Evolutionary conservation across 2,797 vertebrate genomes (phyloP).

Genomic region (Amblyraja radiata): DNA sequence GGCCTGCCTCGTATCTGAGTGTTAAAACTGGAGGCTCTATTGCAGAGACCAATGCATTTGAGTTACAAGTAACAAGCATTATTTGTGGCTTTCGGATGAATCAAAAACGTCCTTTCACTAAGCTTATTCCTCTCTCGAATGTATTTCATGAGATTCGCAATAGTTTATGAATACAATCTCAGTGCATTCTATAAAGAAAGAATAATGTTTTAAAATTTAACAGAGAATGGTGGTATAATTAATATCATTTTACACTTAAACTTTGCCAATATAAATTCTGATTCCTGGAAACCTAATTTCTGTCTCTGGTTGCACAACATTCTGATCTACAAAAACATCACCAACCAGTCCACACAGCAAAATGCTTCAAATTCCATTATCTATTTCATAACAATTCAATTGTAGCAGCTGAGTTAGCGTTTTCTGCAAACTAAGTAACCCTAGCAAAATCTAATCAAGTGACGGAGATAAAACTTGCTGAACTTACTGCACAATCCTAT

Average conservation of each 20-base stretch:
- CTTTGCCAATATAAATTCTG: constrained; percentile 44
- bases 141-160: background rate
- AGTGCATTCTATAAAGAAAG: background rate
- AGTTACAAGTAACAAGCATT: background rate
- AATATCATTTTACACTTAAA: constrained; percentile 17
- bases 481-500: constrained; percentile 66
- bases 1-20: background rate
- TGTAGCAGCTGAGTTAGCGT: constrained; percentile 68
- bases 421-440: constrained; percentile 48
- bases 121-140: background rate
- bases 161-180: background rate
- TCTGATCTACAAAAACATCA: constrained; percentile 43
- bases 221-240: background rate
- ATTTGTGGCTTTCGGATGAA: background rate
- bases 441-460: constrained; percentile 57
- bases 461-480: constrained; percentile 72
- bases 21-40: background rate
- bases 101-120: background rate
- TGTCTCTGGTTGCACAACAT: constrained; percentile 26
- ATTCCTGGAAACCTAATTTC: constrained; percentile 1
- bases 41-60: background rate
- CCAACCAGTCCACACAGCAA: constrained; percentile 47
- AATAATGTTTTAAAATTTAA: background rate
- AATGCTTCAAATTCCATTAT: constrained; percentile 56
- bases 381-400: constrained; percentile 65